Conservation (phyloP, 2,888 invertebrate species). For the Caenorhabditis sp. region DNA sequence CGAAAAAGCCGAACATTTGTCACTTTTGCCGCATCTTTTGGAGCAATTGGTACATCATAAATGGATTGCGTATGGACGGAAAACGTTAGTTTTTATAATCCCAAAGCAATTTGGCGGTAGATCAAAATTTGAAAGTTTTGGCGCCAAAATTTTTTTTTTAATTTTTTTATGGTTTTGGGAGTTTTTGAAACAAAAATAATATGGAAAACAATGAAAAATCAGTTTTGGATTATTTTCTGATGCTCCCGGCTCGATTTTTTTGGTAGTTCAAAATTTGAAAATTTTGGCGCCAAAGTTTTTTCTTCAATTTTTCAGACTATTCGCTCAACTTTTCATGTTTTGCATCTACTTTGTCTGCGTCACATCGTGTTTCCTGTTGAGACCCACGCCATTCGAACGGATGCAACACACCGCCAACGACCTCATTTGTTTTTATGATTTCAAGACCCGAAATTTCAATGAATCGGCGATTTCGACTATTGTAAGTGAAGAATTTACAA, state of each 20-base stretch:
- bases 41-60: slow-evolving; percentile 88
- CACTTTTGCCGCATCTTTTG: slow-evolving; percentile 74
- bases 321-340: slow-evolving; percentile 90
- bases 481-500: slow-evolving; percentile 13
- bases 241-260: no score
- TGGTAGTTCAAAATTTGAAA: not conserved
- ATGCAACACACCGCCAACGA: slow-evolving; percentile 43
- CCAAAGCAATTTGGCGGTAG: no score
- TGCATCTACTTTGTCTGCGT: slow-evolving; percentile 93
- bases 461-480: slow-evolving; percentile 48
- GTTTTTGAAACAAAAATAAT: no score
- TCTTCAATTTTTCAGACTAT: slow-evolving; percentile 67
- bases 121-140: no score
- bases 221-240: no score
- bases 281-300: not conserved
- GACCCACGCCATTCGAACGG: slow-evolving; percentile 87
- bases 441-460: slow-evolving; percentile 39
- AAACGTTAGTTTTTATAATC: slow-evolving; percentile 65
- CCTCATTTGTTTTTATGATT: slow-evolving; percentile 57
- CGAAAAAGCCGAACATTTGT: slow-evolving; percentile 73
- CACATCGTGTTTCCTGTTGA: slow-evolving; percentile 91
- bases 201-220: no score
- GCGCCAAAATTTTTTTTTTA: no score
- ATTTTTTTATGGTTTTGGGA: no score
- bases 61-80: slow-evolving; percentile 92